These are phyloP conservation scores for Orthosia gracilis DNA, from an alignment of 2,888 invertebrate species.

Conservation along the genomic window DNA sequence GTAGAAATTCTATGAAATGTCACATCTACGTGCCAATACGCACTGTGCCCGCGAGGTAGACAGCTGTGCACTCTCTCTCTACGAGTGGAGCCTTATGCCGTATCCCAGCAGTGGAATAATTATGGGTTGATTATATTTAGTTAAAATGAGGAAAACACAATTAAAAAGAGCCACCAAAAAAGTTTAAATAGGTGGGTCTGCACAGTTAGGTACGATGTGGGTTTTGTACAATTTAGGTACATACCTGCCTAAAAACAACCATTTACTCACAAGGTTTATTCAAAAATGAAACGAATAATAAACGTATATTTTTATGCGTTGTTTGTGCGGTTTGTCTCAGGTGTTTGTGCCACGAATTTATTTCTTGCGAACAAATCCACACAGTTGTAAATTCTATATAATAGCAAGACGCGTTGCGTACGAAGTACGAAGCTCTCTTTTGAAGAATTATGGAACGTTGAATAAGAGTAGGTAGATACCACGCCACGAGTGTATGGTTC, in stretches of 20 bases:
- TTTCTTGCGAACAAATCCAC: slow-evolving; percentile 66
- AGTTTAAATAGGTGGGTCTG: not conserved
- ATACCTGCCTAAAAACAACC: not conserved
- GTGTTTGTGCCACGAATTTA: slow-evolving; percentile 69
- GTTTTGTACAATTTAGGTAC: not conserved
- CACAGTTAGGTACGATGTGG: not conserved
- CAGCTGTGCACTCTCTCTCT: no score
- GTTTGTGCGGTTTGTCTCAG: slow-evolving; percentile 68
- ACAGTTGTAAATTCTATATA: slow-evolving; percentile 52
- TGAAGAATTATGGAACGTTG: slow-evolving; percentile 48
- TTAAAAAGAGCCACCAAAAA: not conserved
- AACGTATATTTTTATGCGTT: slow-evolving; percentile 38
- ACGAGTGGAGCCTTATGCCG: no score
- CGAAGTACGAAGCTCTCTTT: slow-evolving; percentile 46
- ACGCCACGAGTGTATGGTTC: slow-evolving; percentile 29
- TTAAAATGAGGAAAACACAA: not conserved
- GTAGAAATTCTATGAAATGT: no score
- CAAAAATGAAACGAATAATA: slow-evolving; percentile 26
- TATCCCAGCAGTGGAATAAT: no score
- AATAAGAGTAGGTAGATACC: slow-evolving; percentile 17
- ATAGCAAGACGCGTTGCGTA: slow-evolving; percentile 37
- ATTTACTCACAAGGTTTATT: slow-evolving; percentile 20
- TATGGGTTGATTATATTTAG: no score
- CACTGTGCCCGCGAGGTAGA: no score
- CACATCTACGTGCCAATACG: no score